A percentile compares a stretch with the other conserved stretches of the same genome.
Evolutionary conservation across 2,888 invertebrate species (phyloP).

Genomic region (Gibbula magus): DNA sequence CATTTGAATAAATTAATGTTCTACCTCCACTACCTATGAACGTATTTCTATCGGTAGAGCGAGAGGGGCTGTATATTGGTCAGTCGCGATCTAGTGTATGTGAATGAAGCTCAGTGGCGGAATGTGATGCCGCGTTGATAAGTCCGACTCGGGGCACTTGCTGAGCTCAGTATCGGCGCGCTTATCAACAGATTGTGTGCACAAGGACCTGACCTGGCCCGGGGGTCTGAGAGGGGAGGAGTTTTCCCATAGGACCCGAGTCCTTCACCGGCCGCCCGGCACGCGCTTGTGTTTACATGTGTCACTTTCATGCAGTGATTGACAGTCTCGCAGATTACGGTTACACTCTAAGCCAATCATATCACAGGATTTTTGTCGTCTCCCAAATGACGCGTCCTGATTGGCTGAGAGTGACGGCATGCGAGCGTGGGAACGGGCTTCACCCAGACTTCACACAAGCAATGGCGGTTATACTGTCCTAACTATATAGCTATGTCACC

Average conservation of each 20-base stretch:
- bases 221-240: conserved; percentile 13
- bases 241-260: conserved; percentile 29
- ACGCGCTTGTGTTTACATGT: conserved; percentile 30
- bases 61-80: neutral
- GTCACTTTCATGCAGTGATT: neutral
- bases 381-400: neutral
- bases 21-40: too few relatives aligned
- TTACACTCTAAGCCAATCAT: neutral
- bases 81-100: neutral
- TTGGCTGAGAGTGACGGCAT: conserved; percentile 24
- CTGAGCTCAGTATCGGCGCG: neutral
- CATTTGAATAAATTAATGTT: too few relatives aligned
- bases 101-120: neutral
- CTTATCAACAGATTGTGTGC: conserved; percentile 15
- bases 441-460: conserved; percentile 27
- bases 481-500: conserved; percentile 10
- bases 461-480: neutral
- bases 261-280: conserved; percentile 10
- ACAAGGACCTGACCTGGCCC: neutral
- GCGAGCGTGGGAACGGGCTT: conserved; percentile 30
- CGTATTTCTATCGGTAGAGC: neutral
- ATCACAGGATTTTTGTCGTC: neutral
- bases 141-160: conserved; percentile 10
- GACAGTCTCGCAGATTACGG: neutral
- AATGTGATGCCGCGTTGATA: conserved; percentile 1